Percentiles rank a stretch among this genome's conserved stretches.
These are phyloP conservation scores for Sceloporus undulatus DNA, from an alignment of 2,113 vertebrate genomes.

Conservation along the genomic window DNA sequence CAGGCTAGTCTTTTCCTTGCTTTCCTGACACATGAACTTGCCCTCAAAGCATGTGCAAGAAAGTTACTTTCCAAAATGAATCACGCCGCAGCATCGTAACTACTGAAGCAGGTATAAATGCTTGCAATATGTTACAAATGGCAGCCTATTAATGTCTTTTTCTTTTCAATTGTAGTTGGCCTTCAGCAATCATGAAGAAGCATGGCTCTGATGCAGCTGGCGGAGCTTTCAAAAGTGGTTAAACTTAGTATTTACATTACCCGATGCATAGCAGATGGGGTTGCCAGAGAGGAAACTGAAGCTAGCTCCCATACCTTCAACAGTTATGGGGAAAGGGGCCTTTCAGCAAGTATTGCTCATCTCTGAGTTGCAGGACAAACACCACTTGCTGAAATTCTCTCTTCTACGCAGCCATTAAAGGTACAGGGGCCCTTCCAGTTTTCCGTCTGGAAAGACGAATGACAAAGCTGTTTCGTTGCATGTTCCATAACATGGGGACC, in stretches of 20 bases:
- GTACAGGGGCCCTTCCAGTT: no score
- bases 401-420: no score
- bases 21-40: not conserved
- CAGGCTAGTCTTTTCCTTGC: not conserved
- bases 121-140: not conserved
- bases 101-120: not conserved
- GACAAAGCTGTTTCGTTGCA: no score
- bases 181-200: not conserved
- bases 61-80: not conserved
- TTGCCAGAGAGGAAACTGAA: no score
- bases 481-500: no score
- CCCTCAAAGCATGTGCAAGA: not conserved
- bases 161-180: constrained; percentile 19
- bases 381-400: no score
- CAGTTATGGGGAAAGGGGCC: no score
- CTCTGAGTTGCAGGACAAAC: no score
- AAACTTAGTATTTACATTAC: not conserved
- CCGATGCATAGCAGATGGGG: no score
- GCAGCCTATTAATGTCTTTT: not conserved
- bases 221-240: not conserved
- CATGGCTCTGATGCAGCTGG: not conserved
- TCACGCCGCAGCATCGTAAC: constrained; percentile 4
- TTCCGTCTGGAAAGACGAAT: no score
- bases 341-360: no score
- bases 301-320: no score